Base-by-base conservation (phyloP, 2,888 invertebrate genomes). In the Tupiocoris notatus region DNA sequence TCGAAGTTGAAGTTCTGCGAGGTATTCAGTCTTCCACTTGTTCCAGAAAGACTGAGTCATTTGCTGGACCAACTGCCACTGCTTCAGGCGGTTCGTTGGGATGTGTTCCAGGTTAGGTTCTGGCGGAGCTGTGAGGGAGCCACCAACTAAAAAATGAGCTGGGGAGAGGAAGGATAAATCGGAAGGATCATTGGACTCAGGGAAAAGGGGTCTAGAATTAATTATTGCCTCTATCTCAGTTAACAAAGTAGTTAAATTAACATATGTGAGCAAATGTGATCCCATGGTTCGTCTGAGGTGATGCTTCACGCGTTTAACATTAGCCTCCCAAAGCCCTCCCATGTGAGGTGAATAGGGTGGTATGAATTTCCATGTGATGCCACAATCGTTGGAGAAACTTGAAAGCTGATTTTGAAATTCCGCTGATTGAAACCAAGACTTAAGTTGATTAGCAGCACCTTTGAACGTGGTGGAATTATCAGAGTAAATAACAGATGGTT, bases 71-170 rank as follows among this genome's bases (percentile, higher is more conserved):
- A 1, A 1, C 24, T 64, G 23, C 23, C 64, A 22, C 16, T 64
- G 23, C 3, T 25, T 7, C 25, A 64, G 12, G 1, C 64, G 64
- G 6, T 64, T 64, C 1, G 24, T n/a, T 22, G 23, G 23, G 9
- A 64, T 3, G 1, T 9, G 16, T 12, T n/a, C 20, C 17, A 24
- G 25, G 17, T 78, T 17, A 6, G 78, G 78, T 16, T 79, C 78
- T 2, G 79, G 77, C 1, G 80, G 57, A 0, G 76, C 20, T 2
- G 18, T 76, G 0, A 79, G 67, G 0, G 81, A 68, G n/a, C 66
- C 54, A 12, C 80, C 81, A 17, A 81, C 76, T 0, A 82, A 75
- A 64, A 82, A 81, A 67, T 82, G 82, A 21, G 79, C 81, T 6
- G 82, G 82, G 0, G 81, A 81, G 3, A 82, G 74, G 2, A 78